phyloP scores from a whole-genome alignment of 2,888 invertebrate species.

The Carterocephalus palaemon region DNA sequence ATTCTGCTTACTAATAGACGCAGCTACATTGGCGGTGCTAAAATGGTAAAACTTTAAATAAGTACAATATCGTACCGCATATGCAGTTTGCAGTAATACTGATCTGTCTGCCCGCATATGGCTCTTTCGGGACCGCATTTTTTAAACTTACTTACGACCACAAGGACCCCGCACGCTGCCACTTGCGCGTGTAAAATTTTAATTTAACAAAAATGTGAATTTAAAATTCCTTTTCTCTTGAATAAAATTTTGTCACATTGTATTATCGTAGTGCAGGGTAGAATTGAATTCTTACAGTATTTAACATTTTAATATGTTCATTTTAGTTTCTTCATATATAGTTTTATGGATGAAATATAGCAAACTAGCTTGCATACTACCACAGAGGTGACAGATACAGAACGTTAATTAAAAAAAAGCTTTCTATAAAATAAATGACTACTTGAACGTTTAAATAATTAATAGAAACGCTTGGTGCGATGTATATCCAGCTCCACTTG shows the following conservation, averaged over 20 bases:
- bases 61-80: constrained; percentile 13
- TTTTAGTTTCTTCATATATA: no score
- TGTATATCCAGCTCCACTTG: no score
- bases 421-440: no score
- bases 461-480: no score
- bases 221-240: neutral
- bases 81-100: constrained; percentile 15
- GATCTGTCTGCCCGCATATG: constrained; percentile 5
- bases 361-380: no score
- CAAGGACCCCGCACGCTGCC: constrained; percentile 7
- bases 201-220: constrained; percentile 9
- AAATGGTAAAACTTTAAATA: constrained; percentile 18
- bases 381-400: no score
- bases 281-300: no score
- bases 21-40: neutral
- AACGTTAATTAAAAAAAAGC: no score
- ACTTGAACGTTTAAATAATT: no score
- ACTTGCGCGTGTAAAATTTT: constrained; percentile 19
- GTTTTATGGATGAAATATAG: no score
- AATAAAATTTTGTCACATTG: neutral
- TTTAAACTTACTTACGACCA: constrained; percentile 16
- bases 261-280: no score
- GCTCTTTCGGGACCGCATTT: constrained; percentile 6
- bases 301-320: no score
- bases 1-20: neutral